Evolutionary conservation across 2,113 vertebrate species (phyloP), one percentile per base, ranked within the genome.

Genomic region (Melanocharis versteri): DNA sequence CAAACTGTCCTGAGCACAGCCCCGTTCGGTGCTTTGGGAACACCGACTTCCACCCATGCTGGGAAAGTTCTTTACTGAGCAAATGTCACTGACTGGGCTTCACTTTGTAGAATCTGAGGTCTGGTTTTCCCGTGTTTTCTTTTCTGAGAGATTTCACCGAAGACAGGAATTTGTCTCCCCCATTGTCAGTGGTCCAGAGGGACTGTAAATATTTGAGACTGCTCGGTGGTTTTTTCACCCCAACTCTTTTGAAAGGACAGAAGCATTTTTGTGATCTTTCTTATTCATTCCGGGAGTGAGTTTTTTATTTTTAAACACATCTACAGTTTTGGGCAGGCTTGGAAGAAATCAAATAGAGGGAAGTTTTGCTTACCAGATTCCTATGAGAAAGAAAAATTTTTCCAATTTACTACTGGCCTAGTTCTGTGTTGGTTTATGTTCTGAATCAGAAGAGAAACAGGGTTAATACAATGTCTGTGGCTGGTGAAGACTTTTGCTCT

Each of bases 161-260:
- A 89, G 28, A 37, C 3, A 12, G 53, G 87, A 83, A 39, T 91
- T 77, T 50, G 30, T 35, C 77, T 60, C 11, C 5, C n/a, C 47
- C 58, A 20, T 48, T 83, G 70, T 87, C 54, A 72, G 44, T 2
- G 6, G 11, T 33, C 44, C 84, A 76, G 61, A 61, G 42, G 37
- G 64, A 60, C 40, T 91, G 73, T 64, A 93, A 89, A 93, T 73
- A 73, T 79, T 65, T 93, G 84, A 90, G 75, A 68, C 11, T 76
- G 1, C 42, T 84, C 37, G 2, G 20, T 31, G 11, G 18, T 31
- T 30, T 28, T 12, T 5, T 1, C 0, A 4, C 12, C 11, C 4
- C 10, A 45, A 15, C 30, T 31, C 53, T 35, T 81, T 65, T 61
- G 42, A 72, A 83, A 87, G 28, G 57, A 61, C 77, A 80, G 58